phyloP scores from a whole-genome alignment of 2,797 vertebrate species.

The Tolypeutes matacus region DNA sequence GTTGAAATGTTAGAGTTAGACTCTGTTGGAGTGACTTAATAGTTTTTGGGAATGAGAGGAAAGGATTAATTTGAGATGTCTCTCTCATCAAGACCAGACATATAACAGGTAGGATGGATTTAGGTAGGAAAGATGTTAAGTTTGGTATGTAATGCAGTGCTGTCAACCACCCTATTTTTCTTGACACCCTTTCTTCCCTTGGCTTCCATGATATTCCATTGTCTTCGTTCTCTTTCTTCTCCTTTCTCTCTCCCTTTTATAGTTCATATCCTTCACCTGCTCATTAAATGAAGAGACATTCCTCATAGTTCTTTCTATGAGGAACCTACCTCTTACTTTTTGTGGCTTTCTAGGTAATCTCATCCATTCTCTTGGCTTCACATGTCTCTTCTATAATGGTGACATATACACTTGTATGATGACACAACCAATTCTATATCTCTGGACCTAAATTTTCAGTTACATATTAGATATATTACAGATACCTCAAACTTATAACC shows the following conservation, averaged over 20 bases:
- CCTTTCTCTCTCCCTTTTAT: background rate
- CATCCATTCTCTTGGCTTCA: background rate
- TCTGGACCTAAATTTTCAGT: background rate
- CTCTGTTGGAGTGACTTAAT: background rate
- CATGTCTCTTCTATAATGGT: background rate
- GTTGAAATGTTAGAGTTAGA: background rate
- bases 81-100: background rate
- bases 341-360: background rate
- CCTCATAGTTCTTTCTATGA: background rate
- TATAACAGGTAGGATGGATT: background rate
- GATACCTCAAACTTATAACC: constrained; percentile 5
- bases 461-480: background rate
- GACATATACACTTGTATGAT: background rate
- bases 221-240: background rate
- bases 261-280: background rate
- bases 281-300: background rate
- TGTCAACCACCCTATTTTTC: background rate
- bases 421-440: background rate
- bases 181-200: background rate
- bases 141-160: background rate
- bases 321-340: background rate
- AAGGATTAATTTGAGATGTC: background rate
- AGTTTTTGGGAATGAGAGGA: background rate
- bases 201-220: background rate
- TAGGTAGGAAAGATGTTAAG: background rate